Conservation (phyloP, 2,888 invertebrate genomes). For the Rhagonycha fulva region DNA sequence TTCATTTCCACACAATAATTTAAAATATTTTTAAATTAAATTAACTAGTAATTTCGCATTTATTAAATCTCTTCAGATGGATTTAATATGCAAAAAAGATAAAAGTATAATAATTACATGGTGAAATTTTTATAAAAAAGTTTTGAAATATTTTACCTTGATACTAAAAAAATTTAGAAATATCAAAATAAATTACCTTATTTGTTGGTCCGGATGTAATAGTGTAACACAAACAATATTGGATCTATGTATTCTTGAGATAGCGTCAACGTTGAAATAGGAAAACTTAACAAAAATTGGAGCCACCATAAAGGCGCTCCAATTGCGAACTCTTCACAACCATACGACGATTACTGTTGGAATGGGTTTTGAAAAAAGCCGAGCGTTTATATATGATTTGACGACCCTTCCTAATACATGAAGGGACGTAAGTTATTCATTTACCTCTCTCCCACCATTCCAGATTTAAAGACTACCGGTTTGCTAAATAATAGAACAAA, state of each 20-base stretch:
- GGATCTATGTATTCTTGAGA: not conserved
- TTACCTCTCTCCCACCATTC: slow-evolving; percentile 22
- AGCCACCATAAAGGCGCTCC: slow-evolving; percentile 15
- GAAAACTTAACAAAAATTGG: slow-evolving; percentile 11
- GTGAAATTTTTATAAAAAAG: no score
- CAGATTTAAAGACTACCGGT: slow-evolving; percentile 14
- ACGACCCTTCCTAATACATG: slow-evolving; percentile 5
- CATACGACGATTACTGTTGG: slow-evolving; percentile 21
- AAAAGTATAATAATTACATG: no score
- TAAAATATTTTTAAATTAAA: no score
- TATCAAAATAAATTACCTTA: not conserved
- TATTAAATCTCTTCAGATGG: no score
- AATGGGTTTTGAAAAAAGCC: slow-evolving; percentile 23
- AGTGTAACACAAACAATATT: not conserved
- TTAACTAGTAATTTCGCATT: no score
- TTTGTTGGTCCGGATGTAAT: not conserved
- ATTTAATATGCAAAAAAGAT: no score
- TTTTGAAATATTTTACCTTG: no score
- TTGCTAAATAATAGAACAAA: slow-evolving; percentile 28
- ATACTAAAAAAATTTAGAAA: no score
- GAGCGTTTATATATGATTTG: slow-evolving; percentile 19
- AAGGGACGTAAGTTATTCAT: slow-evolving; percentile 1
- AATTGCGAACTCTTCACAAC: slow-evolving; percentile 1
- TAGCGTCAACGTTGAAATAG: not conserved
- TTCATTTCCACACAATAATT: no score